Evolutionary conservation across 2,797 vertebrate genomes (phyloP).

Genomic region (Myotis findleyi): DNA sequence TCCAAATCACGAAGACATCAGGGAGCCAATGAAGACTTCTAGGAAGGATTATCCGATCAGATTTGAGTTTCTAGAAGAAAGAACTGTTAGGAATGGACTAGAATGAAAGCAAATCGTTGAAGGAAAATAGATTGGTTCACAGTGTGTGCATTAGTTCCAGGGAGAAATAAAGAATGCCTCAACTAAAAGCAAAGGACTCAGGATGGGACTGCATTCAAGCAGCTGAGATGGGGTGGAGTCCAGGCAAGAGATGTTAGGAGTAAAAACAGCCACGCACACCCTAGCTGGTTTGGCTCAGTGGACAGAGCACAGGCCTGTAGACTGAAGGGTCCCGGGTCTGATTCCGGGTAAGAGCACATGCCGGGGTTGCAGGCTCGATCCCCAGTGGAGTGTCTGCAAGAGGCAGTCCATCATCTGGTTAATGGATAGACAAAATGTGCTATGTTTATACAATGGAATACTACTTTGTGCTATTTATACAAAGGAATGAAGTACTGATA

Average conservation of each 20-base stretch:
- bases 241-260: neutral
- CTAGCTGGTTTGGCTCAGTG: no score
- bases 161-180: neutral
- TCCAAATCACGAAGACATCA: constrained; percentile 12
- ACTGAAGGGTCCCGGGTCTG: no score
- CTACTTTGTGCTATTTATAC: neutral
- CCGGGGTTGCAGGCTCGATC: no score
- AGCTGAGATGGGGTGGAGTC: neutral
- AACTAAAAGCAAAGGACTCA: neutral
- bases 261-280: neutral
- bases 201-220: neutral
- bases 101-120: neutral
- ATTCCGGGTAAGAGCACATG: no score
- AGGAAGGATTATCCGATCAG: neutral
- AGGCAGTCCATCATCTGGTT: neutral
- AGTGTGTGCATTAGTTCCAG: neutral
- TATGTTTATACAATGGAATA: neutral
- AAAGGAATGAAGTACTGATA: neutral
- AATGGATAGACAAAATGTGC: neutral
- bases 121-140: neutral
- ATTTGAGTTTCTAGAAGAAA: neutral
- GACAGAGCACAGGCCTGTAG: no score
- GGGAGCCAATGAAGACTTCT: neutral
- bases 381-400: no score
- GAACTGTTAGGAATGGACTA: neutral